Evolutionary conservation across 2,797 vertebrate species (phyloP).

Genomic region (Poeciliopsis turneri): DNA sequence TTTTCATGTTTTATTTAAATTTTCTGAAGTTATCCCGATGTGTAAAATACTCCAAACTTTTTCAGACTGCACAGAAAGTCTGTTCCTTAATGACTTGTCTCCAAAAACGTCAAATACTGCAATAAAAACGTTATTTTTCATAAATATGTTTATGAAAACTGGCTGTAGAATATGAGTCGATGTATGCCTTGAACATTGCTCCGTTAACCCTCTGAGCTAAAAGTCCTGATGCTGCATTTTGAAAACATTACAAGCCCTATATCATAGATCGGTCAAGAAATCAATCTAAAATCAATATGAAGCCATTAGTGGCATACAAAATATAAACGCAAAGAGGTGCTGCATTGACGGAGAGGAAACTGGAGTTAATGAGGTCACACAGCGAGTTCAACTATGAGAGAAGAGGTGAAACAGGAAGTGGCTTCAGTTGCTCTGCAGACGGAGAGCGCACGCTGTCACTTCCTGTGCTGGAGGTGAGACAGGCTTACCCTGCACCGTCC

Average conservation of each 20-base stretch:
- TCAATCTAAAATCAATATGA: constrained; percentile 42
- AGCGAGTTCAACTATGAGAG: constrained; percentile 42
- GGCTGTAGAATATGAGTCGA: neutral
- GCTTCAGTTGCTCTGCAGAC: constrained; percentile 26
- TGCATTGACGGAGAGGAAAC: constrained; percentile 6
- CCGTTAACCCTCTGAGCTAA: neutral
- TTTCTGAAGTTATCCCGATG: neutral
- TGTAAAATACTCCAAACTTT: neutral
- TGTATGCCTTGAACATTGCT: neutral
- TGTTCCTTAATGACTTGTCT: neutral
- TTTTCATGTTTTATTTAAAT: neutral
- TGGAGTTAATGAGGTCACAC: constrained; percentile 53
- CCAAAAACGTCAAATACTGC: neutral
- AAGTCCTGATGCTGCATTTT: neutral
- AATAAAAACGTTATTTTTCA: neutral
- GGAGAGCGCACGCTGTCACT: constrained; percentile 51
- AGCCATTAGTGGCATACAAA: constrained; percentile 8
- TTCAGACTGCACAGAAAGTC: neutral
- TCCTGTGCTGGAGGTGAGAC: constrained; percentile 69
- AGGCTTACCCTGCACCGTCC: constrained; percentile 93
- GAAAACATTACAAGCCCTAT: constrained; percentile 11
- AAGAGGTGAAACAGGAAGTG: constrained; percentile 20
- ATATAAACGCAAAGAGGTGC: constrained; percentile 20
- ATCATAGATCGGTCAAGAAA: constrained; percentile 17
- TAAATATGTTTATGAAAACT: neutral